Conservation (phyloP, 1,140 invertebrate species). For the Gryon sp. region DNA sequence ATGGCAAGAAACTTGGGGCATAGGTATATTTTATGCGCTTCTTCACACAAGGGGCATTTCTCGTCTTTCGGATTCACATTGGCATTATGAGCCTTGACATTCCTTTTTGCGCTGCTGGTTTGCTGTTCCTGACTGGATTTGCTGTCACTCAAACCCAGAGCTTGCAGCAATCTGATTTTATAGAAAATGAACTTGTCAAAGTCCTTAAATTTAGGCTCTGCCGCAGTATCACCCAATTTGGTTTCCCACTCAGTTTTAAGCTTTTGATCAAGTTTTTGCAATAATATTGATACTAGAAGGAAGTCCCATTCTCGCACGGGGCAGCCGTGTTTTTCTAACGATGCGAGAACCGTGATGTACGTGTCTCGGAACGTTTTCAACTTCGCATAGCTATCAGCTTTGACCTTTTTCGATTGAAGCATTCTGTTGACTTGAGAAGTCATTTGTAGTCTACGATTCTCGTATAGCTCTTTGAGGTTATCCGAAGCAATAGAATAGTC, state of each 20-base stretch:
- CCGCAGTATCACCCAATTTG: background rate
- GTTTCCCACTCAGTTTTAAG: background rate
- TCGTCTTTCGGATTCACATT: too few species aligned
- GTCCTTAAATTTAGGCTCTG: background rate
- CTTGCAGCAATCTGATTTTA: background rate
- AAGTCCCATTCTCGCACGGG: background rate
- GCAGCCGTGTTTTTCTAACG: background rate
- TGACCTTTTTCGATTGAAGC: too few species aligned
- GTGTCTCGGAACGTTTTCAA: background rate
- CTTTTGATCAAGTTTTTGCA: background rate
- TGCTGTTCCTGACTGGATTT: too few species aligned
- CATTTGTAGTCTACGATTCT: too few species aligned
- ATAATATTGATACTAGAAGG: background rate
- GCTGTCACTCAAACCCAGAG: background rate
- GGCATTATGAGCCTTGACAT: too few species aligned
- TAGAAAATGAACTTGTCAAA: background rate
- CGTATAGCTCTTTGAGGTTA: too few species aligned
- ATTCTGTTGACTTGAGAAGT: too few species aligned
- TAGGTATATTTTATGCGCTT: background rate
- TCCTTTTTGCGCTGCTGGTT: too few species aligned
- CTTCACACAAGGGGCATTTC: background rate
- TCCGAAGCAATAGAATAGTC: background rate
- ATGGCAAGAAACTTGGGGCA: too few species aligned
- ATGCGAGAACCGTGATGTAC: too few species aligned
- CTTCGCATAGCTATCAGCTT: too few species aligned